phyloP scores from a whole-genome alignment of 2,113 vertebrate species.

The Mesoclemmys tuberculata region DNA sequence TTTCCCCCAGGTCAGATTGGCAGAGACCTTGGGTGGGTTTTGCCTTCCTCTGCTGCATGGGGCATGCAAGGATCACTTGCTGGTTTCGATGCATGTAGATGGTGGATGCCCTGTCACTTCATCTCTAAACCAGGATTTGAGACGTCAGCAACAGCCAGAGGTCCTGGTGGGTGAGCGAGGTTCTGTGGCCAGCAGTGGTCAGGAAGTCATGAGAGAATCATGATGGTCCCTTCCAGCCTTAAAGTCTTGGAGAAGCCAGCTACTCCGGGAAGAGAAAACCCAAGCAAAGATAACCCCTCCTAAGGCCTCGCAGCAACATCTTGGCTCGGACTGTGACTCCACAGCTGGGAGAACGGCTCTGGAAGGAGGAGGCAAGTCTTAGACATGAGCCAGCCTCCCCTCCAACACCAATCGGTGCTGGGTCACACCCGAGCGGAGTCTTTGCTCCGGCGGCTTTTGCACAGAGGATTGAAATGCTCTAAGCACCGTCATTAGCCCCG shows the following conservation, averaged over 20 bases:
- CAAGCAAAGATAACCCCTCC: neutral
- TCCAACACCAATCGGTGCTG: neutral
- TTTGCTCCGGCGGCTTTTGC: neutral
- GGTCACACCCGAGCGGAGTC: neutral
- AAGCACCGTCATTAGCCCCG: too few species aligned
- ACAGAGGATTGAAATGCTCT: neutral
- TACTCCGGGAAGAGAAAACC: neutral
- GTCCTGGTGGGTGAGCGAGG: neutral
- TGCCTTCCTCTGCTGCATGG: too few species aligned
- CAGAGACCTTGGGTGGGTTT: too few species aligned
- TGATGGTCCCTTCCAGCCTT: neutral
- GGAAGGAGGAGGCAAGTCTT: neutral
- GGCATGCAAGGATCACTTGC: too few species aligned
- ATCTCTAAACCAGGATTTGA: neutral
- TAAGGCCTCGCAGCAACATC: neutral
- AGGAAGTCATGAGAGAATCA: too few species aligned
- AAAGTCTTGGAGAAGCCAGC: neutral
- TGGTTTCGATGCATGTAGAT: too few species aligned
- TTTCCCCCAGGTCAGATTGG: too few species aligned
- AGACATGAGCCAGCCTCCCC: neutral
- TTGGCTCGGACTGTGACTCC: neutral
- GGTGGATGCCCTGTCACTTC: neutral
- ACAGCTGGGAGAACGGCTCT: neutral
- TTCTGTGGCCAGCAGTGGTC: neutral
- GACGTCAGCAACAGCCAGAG: neutral